Evolutionary conservation across 2,113 vertebrate genomes (phyloP), one percentile per base, ranked within the genome.

Genomic region (Podarcis raffonei): DNA sequence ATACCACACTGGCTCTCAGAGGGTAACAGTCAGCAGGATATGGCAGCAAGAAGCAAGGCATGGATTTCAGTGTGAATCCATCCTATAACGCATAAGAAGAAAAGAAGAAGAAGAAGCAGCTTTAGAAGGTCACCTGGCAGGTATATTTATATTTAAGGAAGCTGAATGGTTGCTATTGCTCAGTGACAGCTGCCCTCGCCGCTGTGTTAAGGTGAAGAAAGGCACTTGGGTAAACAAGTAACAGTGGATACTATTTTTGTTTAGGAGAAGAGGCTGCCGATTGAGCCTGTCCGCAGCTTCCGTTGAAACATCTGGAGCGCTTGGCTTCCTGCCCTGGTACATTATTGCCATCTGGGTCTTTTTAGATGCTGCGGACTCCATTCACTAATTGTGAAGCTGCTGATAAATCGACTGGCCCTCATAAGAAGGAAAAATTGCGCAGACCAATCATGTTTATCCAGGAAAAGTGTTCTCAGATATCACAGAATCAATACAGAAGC

Each of bases 31-130:
- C 15, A 53, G 48, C 78, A 59, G 16, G 30, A 57, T 32, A 16
- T 30, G 48, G 16, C 5, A 48, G 78, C 42, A 30, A 78, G 76
- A 53, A 78, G 27, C 78, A 57, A 59, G 78, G 15, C 13, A 37
- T 20, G 37, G 32, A 37, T 37, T 75, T 75, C 18, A 18, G 91
- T 89, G 91, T 94, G 93, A 95, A 90, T 89, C 92, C 89, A 92
- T 75, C 93, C 90, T 92, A 78, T 93, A 92, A 91, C 90, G 84
- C 89, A 53, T 12, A 53, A 53, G 48, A 53, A 81, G 85, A 91
- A 92, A 89, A 91, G 39, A 18, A 59, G 12, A 85, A 62, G 15
- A 32, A 23, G 5, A 20, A 23, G 42, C 1, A 8, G 20, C 59
- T 65, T 20, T 20, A 22, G 39, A 65, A 75, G 3, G 22, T 37